phyloP scores from a whole-genome alignment of 2,113 vertebrate species.

The Chinchilla lanigera region DNA sequence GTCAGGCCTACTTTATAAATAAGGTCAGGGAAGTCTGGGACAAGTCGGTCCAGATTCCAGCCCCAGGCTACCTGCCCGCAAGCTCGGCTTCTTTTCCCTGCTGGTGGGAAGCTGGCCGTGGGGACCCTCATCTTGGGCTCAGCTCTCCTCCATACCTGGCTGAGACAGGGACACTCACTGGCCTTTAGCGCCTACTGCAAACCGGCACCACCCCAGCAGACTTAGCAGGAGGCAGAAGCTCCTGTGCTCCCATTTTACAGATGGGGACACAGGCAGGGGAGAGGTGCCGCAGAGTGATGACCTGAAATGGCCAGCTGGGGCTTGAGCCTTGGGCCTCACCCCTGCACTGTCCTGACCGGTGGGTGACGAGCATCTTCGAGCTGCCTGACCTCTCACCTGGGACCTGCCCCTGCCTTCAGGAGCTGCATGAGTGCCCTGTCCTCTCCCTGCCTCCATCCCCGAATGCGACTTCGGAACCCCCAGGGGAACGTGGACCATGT shows the following conservation, averaged over 20 bases:
- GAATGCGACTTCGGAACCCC: too few species aligned
- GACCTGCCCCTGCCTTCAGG: background rate
- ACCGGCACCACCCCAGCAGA: background rate
- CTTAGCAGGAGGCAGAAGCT: too few species aligned
- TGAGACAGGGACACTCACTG: background rate
- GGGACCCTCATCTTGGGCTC: background rate
- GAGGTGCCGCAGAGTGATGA: background rate
- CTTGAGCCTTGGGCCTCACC: background rate
- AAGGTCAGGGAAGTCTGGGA: background rate
- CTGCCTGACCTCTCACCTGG: background rate
- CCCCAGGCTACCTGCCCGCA: background rate
- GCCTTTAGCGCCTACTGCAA: fast-evolving
- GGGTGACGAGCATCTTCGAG: fast-evolving
- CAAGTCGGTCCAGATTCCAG: background rate
- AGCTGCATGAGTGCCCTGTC: background rate
- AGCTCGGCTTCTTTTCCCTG: background rate
- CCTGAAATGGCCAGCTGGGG: background rate
- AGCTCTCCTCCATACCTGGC: background rate
- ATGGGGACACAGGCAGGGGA: background rate
- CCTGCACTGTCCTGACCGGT: fast-evolving
- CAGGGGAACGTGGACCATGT: background rate
- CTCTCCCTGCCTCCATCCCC: background rate
- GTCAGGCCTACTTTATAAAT: background rate
- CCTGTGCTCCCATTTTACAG: background rate
- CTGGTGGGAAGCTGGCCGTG: too few species aligned